phyloP scores from a whole-genome alignment of 2,113 vertebrate species.

The Ophiodon elongatus region DNA sequence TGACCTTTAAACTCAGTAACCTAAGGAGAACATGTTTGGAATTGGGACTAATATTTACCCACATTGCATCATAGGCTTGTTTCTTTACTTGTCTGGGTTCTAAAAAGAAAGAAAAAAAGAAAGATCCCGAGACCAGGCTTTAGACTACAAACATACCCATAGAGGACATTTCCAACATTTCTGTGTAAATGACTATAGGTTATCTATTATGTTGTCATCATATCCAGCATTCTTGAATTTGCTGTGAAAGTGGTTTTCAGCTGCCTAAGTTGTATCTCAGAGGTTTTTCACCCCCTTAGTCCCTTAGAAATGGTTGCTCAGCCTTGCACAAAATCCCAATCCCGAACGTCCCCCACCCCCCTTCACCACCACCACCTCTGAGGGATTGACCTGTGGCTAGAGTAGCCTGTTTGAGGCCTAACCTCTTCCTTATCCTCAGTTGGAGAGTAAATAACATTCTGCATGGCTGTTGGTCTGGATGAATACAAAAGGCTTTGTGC shows the following conservation, averaged over 20 bases:
- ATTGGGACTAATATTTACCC: background rate
- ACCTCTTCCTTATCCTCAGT: slow-evolving; percentile 64
- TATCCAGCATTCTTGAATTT: slow-evolving; percentile 32
- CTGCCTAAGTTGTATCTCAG: slow-evolving; percentile 29
- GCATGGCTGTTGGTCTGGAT: slow-evolving; percentile 56
- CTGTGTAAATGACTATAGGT: background rate
- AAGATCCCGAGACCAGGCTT: background rate
- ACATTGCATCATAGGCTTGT: background rate
- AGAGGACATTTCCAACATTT: background rate
- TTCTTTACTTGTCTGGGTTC: background rate
- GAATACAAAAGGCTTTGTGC: slow-evolving; percentile 72
- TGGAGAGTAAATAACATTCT: slow-evolving; percentile 67
- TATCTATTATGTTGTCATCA: slow-evolving; percentile 23
- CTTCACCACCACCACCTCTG: background rate
- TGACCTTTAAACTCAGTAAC: slow-evolving; percentile 47
- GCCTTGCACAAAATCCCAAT: slow-evolving; percentile 67
- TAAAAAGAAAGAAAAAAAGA: background rate
- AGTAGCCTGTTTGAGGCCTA: slow-evolving; percentile 48
- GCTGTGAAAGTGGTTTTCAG: slow-evolving; percentile 34
- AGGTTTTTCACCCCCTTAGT: slow-evolving; percentile 36
- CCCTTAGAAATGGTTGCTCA: slow-evolving; percentile 56
- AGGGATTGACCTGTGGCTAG: slow-evolving; percentile 62
- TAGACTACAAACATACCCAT: background rate
- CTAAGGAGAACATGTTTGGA: background rate
- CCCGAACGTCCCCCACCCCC: slow-evolving; percentile 27